Percentiles rank a stretch among this genome's conserved stretches.
phyloP scores from a whole-genome alignment of 1,140 invertebrate species.

The Caenorhabditis latens region DNA sequence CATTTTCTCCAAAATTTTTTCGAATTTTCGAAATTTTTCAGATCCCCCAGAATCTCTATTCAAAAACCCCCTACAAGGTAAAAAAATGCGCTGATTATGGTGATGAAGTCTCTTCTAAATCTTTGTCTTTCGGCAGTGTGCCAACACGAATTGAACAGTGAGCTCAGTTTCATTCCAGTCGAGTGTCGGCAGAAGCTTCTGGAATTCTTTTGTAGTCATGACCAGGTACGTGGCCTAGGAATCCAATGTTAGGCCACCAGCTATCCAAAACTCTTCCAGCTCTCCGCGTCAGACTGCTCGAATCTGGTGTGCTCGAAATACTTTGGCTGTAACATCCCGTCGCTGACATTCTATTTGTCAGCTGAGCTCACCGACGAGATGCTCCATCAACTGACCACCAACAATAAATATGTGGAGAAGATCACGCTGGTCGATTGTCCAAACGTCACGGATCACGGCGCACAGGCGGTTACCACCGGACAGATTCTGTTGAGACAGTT shows the following conservation, averaged over 20 bases:
- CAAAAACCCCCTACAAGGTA: neutral
- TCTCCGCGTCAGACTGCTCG: slow-evolving; percentile 66
- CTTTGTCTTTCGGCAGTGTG: slow-evolving; percentile 73
- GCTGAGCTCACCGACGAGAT: slow-evolving; percentile 74
- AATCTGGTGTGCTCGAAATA: slow-evolving; percentile 60
- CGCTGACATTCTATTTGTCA: slow-evolving; percentile 73
- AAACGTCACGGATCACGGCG: slow-evolving; percentile 71
- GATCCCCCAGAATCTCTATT: neutral
- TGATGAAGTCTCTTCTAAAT: slow-evolving; percentile 76
- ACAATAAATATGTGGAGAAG: slow-evolving; percentile 68
- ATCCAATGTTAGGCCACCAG: slow-evolving; percentile 42
- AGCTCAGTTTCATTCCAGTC: slow-evolving; percentile 71
- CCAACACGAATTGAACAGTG: slow-evolving; percentile 68
- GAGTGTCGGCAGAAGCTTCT: slow-evolving; percentile 74
- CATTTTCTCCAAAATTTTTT: too few relatives aligned
- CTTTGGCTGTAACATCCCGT: slow-evolving; percentile 67
- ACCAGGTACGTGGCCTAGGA: slow-evolving; percentile 65
- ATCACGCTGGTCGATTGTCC: slow-evolving; percentile 74
- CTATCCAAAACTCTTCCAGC: too few relatives aligned
- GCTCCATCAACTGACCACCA: slow-evolving; percentile 64
- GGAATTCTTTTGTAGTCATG: slow-evolving; percentile 76
- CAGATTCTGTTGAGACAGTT: slow-evolving; percentile 66
- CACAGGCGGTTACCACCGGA: slow-evolving; percentile 67
- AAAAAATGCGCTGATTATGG: slow-evolving; percentile 30
- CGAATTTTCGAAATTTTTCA: neutral